phyloP scores from a whole-genome alignment of 2,797 vertebrate species.

The Martes flavigula region DNA sequence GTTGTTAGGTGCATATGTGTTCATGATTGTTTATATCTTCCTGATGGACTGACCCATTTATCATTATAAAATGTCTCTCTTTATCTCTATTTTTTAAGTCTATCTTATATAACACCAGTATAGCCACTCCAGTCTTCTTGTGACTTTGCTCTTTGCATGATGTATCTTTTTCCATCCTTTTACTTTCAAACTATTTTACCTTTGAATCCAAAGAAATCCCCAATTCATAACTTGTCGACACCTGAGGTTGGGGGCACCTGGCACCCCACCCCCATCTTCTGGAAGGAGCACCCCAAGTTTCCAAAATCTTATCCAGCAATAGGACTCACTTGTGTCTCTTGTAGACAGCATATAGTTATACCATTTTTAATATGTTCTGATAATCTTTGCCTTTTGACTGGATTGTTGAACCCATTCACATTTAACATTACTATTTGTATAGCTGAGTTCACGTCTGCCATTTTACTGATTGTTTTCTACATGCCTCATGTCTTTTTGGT shows the following conservation, averaged over 20 bases:
- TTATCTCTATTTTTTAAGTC: background rate
- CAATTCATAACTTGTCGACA: too few relatives aligned
- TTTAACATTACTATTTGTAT: background rate
- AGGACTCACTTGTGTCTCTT: background rate
- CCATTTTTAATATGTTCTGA: background rate
- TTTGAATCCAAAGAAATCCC: background rate
- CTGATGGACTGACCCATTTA: background rate
- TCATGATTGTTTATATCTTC: background rate
- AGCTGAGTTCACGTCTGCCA: background rate
- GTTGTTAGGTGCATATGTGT: background rate
- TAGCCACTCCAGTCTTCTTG: background rate
- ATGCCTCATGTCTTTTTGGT: background rate
- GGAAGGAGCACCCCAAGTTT: too few relatives aligned
- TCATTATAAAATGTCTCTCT: background rate
- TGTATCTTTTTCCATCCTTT: background rate
- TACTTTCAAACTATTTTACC: background rate
- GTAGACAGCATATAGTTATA: background rate
- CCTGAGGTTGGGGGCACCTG: too few relatives aligned
- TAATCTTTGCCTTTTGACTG: background rate
- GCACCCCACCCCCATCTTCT: too few relatives aligned
- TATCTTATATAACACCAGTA: background rate
- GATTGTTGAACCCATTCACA: background rate
- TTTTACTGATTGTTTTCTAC: background rate
- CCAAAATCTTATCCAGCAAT: too few relatives aligned
- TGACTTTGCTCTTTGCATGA: background rate